phyloP scores from a whole-genome alignment of 2,797 vertebrate genomes.

The Propithecus perrieri region DNA sequence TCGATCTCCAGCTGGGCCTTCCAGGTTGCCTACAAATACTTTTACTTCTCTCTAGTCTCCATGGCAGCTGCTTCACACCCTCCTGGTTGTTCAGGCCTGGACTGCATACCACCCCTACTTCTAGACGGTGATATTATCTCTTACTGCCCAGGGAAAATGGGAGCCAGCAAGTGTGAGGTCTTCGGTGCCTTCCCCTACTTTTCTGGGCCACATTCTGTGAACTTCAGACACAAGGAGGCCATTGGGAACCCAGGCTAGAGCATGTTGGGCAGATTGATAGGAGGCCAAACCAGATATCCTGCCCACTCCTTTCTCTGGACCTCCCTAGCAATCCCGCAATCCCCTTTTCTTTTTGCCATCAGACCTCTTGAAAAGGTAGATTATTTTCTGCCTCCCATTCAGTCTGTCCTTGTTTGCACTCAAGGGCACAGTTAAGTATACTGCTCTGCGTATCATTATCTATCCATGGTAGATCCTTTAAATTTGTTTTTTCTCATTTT shows the following conservation, averaged over 20 bases:
- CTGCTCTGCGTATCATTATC: neutral
- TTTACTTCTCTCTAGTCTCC: neutral
- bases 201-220: neutral
- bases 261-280: neutral
- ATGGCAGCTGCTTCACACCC: neutral
- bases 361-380: neutral
- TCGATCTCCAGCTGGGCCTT: neutral
- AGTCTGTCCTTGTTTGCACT: conserved; percentile 39
- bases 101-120: neutral
- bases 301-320: neutral
- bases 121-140: neutral
- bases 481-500: neutral
- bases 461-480: neutral
- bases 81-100: neutral
- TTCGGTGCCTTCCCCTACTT: neutral
- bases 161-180: neutral
- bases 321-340: neutral
- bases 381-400: conserved; percentile 31
- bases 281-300: neutral
- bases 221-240: neutral
- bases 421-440: neutral
- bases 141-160: neutral
- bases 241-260: neutral
- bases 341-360: neutral
- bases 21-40: neutral